A percentile compares a stretch with the other conserved stretches of the same genome.
These are phyloP conservation scores for Dermochelys coriacea DNA, from an alignment of 2,797 vertebrate species.

Conservation along the genomic window DNA sequence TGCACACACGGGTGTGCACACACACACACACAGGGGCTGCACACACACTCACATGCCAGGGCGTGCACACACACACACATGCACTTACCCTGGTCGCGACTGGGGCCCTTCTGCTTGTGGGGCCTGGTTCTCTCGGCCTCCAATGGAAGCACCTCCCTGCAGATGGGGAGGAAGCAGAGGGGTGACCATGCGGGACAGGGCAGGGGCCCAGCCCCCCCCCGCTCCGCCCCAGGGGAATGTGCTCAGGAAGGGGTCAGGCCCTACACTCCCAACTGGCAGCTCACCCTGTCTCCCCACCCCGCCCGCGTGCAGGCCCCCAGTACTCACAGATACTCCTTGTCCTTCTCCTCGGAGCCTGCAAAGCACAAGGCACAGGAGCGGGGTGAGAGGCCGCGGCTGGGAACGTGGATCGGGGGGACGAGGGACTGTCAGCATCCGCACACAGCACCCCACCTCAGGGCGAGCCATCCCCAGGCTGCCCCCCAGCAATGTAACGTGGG, in stretches of 20 bases:
- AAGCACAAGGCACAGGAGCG: not conserved
- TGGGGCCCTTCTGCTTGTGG: not conserved
- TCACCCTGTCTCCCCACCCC: too few relatives aligned
- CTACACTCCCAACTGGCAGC: too few relatives aligned
- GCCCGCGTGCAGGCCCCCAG: not conserved
- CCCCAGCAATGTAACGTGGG: too few relatives aligned
- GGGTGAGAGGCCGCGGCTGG: not conserved
- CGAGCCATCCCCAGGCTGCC: too few relatives aligned
- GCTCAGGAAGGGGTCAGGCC: not conserved
- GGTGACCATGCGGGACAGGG: not conserved
- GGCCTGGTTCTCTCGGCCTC: not conserved
- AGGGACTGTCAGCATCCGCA: too few relatives aligned
- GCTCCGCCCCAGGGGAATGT: not conserved
- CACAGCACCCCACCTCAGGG: too few relatives aligned
- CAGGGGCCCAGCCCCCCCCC: not conserved
- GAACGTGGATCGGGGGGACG: not conserved
- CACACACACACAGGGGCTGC: too few relatives aligned
- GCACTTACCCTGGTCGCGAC: not conserved
- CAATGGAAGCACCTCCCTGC: not conserved
- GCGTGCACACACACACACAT: too few relatives aligned
- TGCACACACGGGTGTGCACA: too few relatives aligned
- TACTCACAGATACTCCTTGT: not conserved
- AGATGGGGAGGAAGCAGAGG: not conserved
- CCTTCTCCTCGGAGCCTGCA: not conserved
- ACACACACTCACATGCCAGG: too few relatives aligned